These are phyloP conservation scores for Branchipolynoe longqiensis DNA, from an alignment of 2,888 invertebrate genomes.

Conservation along the genomic window DNA sequence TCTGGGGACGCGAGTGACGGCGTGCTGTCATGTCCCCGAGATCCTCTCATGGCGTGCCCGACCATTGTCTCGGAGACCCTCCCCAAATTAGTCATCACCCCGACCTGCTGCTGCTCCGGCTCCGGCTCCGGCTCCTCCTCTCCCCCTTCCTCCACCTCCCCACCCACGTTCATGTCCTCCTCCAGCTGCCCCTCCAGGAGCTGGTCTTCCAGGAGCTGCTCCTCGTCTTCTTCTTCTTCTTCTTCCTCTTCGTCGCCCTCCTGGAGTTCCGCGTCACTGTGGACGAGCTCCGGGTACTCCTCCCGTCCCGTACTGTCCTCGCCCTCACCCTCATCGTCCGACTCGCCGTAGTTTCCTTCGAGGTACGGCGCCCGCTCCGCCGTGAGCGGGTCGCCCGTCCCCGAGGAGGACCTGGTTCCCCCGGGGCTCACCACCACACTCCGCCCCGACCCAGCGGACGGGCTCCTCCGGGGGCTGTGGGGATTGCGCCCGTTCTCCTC, in stretches of 20 bases:
- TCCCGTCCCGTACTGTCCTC: too few relatives aligned
- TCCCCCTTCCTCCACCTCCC: not conserved
- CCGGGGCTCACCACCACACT: constrained; percentile 4
- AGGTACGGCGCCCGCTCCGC: too few relatives aligned
- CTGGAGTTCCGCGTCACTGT: not conserved
- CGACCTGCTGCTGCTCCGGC: not conserved
- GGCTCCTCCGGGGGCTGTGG: not conserved
- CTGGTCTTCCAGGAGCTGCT: constrained; percentile 8
- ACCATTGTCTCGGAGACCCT: too few relatives aligned
- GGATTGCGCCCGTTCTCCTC: not conserved
- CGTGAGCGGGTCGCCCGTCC: not conserved
- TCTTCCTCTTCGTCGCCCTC: too few relatives aligned
- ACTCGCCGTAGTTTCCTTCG: too few relatives aligned
- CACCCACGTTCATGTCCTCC: constrained; percentile 11
- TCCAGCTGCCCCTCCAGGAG: constrained; percentile 23
- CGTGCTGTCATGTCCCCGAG: constrained; percentile 10
- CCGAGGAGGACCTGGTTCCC: not conserved
- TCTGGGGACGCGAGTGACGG: constrained; percentile 24
- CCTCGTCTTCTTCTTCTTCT: too few relatives aligned
- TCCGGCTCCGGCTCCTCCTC: not conserved
- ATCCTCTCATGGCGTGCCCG: not conserved
- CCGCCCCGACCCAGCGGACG: not conserved
- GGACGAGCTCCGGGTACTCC: too few relatives aligned
- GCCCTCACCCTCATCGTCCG: too few relatives aligned
- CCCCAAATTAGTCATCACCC: too few relatives aligned